These are phyloP conservation scores for Magallana ariakensis DNA, from an alignment of 1,140 invertebrate genomes.

Conservation along the genomic window DNA sequence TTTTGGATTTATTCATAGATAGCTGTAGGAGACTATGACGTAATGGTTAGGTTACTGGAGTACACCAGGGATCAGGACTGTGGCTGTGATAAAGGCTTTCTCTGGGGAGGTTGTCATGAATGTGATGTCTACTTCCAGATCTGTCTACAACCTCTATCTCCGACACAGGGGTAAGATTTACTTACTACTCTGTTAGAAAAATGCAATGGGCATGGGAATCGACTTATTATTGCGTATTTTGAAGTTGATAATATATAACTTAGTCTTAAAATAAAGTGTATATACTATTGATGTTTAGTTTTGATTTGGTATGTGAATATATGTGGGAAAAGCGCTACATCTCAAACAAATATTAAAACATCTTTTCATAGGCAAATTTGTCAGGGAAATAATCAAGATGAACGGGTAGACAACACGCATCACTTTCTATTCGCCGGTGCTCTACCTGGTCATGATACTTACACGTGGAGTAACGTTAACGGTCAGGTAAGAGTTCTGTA, in stretches of 20 bases:
- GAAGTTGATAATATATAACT: no score
- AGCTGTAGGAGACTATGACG: not conserved
- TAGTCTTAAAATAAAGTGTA: no score
- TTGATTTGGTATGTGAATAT: no score
- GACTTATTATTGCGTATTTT: no score
- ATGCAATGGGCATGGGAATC: no score
- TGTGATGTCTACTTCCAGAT: not conserved
- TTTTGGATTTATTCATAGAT: no score
- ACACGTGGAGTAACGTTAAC: not conserved
- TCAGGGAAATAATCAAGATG: not conserved
- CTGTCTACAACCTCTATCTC: not conserved
- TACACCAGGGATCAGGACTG: slow-evolving; percentile 2
- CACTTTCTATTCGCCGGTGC: not conserved
- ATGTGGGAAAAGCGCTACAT: no score
- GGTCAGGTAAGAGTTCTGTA: not conserved
- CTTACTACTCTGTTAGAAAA: no score
- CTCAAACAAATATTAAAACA: not conserved
- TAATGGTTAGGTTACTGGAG: not conserved
- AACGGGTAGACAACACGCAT: not conserved
- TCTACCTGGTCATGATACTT: not conserved
- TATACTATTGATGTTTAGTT: no score
- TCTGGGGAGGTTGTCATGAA: not conserved
- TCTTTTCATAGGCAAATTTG: not conserved
- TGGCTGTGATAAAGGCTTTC: not conserved
- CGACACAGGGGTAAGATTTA: not conserved